Percentiles rank a stretch among this genome's conserved stretches.
Evolutionary conservation across 2,888 invertebrate genomes (phyloP).

Genomic region (Matsumyia berberina): DNA sequence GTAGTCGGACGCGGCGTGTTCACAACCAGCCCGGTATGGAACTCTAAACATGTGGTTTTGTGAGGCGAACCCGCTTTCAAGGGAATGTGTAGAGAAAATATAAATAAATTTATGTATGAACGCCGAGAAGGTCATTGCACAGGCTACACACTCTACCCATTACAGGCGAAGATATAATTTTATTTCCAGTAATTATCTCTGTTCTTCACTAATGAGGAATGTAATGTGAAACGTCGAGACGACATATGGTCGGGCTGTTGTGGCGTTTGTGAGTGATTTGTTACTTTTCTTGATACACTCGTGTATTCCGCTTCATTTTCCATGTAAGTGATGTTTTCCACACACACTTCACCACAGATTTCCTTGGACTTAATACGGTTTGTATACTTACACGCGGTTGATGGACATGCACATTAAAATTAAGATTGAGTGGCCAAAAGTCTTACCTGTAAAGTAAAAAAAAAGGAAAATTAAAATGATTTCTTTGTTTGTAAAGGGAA

Average conservation of each 20-base stretch:
- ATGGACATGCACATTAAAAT: constrained; percentile 17
- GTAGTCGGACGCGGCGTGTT: constrained; percentile 22
- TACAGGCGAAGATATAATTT: constrained; percentile 54
- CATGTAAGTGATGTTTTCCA: background rate
- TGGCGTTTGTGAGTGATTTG: constrained; percentile 14
- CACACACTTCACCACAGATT: background rate
- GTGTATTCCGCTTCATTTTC: constrained; percentile 1
- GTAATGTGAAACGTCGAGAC: constrained; percentile 58
- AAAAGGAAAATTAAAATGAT: background rate
- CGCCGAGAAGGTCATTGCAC: constrained; percentile 70
- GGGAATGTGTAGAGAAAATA: constrained; percentile 43
- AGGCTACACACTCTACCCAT: constrained; percentile 8
- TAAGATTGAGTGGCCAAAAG: background rate
- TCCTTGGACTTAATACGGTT: background rate
- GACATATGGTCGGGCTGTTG: constrained; percentile 22
- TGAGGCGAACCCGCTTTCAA: constrained; percentile 33
- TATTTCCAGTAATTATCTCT: constrained; percentile 67
- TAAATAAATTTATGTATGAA: constrained; percentile 49
- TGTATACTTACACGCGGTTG: constrained; percentile 1
- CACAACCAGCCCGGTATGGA: constrained; percentile 1
- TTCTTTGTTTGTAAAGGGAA: background rate
- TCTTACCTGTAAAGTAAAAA: constrained; percentile 63
- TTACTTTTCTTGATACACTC: background rate
- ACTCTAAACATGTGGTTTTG: constrained; percentile 55
- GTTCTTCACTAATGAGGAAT: constrained; percentile 55